Percentiles rank a stretch among this genome's conserved stretches.
phyloP scores from a whole-genome alignment of 2,113 vertebrate genomes.

The Gymnarchus niloticus region DNA sequence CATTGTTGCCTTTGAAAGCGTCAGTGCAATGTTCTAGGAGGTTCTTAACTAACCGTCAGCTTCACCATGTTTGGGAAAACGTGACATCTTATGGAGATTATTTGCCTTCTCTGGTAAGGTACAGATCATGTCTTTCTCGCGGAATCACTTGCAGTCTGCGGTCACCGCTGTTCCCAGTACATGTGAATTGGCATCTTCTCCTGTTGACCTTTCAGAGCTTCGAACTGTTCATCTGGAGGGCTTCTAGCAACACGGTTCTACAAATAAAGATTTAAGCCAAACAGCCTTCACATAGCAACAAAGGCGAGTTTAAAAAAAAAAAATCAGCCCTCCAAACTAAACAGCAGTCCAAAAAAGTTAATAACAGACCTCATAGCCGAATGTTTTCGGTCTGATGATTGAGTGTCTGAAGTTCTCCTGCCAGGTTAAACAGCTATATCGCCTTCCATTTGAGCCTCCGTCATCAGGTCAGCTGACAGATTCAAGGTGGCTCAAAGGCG shows the following conservation, averaged over 20 bases:
- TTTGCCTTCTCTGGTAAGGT: conserved; percentile 39
- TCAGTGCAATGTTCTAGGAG: neutral
- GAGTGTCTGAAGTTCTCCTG: conserved; percentile 49
- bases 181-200: conserved; percentile 55
- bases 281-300: conserved; percentile 45
- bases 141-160: conserved; percentile 50
- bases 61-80: neutral
- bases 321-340: conserved; percentile 51
- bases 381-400: conserved; percentile 61
- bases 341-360: conserved; percentile 51
- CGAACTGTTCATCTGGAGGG: conserved; percentile 54
- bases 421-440: conserved; percentile 56
- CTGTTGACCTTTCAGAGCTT: conserved; percentile 58
- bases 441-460: conserved; percentile 51
- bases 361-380: conserved; percentile 44
- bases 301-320: conserved; percentile 37
- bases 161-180: conserved; percentile 50
- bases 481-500: conserved; percentile 15
- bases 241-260: conserved; percentile 52
- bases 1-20: neutral
- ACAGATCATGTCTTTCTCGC: conserved; percentile 54
- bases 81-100: neutral
- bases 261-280: conserved; percentile 57
- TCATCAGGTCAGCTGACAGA: conserved; percentile 57
- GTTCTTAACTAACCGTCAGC: neutral